Base-by-base conservation (phyloP, 2,888 invertebrate species). In the Trichogramma evanescens region DNA sequence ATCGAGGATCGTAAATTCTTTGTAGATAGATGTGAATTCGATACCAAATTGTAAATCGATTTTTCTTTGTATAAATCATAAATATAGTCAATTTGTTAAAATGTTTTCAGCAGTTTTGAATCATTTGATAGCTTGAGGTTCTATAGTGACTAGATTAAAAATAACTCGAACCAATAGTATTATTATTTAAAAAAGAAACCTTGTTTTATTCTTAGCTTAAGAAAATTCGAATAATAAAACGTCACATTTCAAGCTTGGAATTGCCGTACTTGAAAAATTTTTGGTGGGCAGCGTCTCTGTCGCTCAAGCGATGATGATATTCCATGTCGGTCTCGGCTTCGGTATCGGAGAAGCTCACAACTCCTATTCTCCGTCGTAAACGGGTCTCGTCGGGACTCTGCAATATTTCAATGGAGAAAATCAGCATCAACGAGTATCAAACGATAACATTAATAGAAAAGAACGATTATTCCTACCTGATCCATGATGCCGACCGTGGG, bases 311-410 rank as follows among this genome's bases (percentile, higher is more conserved):
- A 45, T 9, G 72, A 26, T 26, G 26, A 59, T 75, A 81, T 54
- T 81, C 80, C 56, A 78, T 65, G 65, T 89, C 90, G 0, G 88
- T 88, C 74, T 90, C 91, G 63, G 89, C 80, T 77, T 92, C 92
- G 70, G 89, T 90, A 73, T 92, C 92, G 0, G 91, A 92, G 1
- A 91, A 80, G 4, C 91, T 91, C 9, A 91, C 80, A 50, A 89
- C 90, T 9, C 90, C 90, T 13, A 87, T 85, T 69, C 91, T 84
- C 63, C 76, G 68, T 38, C 87, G 80, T 6, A 83, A 76, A 63
- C 84, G 82, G 48, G 82, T 80, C 7, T 83, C 82, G 67, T 84
- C 83, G 78, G 83, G 81, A 55, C 76, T 76, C 74, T 78, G 67
- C 52, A 67, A 70, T 58, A 41, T 50, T 60, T 45, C 42, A 46